Base-by-base conservation (phyloP, 2,888 invertebrate species). In the Myathropa florea region DNA sequence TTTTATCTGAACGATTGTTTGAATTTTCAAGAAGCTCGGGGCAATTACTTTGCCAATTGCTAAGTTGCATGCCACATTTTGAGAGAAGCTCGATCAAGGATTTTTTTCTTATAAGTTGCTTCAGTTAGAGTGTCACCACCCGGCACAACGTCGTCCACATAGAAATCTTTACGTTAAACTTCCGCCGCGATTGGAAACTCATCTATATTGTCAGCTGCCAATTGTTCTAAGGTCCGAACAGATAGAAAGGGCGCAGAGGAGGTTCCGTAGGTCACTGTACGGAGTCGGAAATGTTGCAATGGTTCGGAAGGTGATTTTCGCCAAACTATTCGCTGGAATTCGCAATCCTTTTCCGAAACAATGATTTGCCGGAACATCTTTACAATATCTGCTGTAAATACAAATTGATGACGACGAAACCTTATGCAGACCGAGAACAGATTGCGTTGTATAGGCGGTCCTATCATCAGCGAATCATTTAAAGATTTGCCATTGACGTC, bases 21-120 rank as follows among this genome's bases (percentile, higher is more conserved):
- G 7, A n/a, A 18, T 30, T 26, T 46, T 61, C 14, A 3, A 1
- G 33, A 0, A 39, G 60, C 14, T 72, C 18, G 2, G 2, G 2
- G 30, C 46, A 59, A 39, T 76, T 76, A 21, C 60, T 60, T 57
- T 28, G 53, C 76, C 75, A 75, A 21, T 76, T 76, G 28, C 59
- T 65, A 0, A 67, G 12, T 12, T 18, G 12, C 46, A 76, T 60
- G 46, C 76, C 60, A 21, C 60, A 36, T 33, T 76, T 76, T 21
- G 36, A 9, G 6, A 76, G n/a, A 7, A 76, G 59, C 26, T 67
- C 46, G 7, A 65, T 57, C 14, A 65, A 10, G 1, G 30, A 30
- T 1, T 53, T 10, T n/a, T 24, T 21, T 64, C 7, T 55, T 36
- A 7, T 23, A 36, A 9, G 57, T 14, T 9, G 46, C 60, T 60